Conservation (phyloP, 2,888 invertebrate species). For the Latrodectus elegans region DNA sequence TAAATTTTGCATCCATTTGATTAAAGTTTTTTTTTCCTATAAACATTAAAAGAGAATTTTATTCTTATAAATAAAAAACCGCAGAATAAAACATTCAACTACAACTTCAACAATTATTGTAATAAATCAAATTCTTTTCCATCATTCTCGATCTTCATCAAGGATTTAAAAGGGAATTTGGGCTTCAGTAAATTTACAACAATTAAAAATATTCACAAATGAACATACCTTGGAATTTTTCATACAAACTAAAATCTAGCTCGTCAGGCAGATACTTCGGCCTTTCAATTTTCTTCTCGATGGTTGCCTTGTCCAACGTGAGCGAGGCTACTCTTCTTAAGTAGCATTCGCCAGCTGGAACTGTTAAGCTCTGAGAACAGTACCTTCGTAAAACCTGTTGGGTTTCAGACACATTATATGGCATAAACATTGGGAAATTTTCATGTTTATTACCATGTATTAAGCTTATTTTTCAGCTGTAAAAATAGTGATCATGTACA, state of each 20-base stretch:
- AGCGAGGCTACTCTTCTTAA: conserved; percentile 89
- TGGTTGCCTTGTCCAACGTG: conserved; percentile 83
- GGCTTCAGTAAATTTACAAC: background rate
- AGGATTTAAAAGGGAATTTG: background rate
- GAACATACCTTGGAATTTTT: conserved; percentile 91
- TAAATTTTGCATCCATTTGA: too few species aligned
- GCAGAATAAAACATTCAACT: background rate
- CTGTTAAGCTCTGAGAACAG: conserved; percentile 51
- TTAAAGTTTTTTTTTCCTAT: too few species aligned
- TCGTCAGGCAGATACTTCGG: conserved; percentile 89
- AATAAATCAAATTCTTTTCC: background rate
- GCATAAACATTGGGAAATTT: too few species aligned
- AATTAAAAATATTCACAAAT: background rate
- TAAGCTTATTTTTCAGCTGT: too few species aligned
- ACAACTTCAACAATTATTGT: background rate
- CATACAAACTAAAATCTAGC: conserved; percentile 88
- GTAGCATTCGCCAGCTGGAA: conserved; percentile 73
- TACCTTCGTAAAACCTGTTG: conserved; percentile 47
- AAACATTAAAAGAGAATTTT: background rate
- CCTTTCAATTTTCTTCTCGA: conserved; percentile 80
- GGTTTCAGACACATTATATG: too few species aligned
- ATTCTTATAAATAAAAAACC: background rate
- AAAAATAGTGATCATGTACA: too few species aligned
- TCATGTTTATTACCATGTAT: too few species aligned
- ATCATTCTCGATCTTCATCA: background rate